Base-by-base conservation (phyloP, 2,888 invertebrate genomes). In the Lasioglossum lativentre region DNA sequence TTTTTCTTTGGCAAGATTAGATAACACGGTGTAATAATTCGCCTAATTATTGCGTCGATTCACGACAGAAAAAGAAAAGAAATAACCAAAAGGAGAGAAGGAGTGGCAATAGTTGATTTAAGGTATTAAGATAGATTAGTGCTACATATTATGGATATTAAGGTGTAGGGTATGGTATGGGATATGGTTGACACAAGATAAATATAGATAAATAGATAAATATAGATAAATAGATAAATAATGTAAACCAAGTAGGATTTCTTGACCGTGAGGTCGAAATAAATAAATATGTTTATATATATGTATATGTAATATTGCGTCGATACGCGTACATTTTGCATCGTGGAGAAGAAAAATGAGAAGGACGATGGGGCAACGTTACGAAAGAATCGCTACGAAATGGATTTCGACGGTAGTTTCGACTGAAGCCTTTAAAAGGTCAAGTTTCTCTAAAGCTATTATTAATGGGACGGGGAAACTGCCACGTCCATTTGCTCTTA, bases 371-470 rank as follows among this genome's bases (percentile, higher is more conserved):
- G 14, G 16, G 6, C 38, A 38, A 56, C n/a, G 19, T 70, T 56
- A n/a, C 38, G 38, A 56, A 74, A 34, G 56, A 80, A 72, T 78
- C 34, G 45, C 45, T 38, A 72, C 0, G n/a, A 59, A 81, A 63
- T n/a, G 27, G 47, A 78, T 86, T 86, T 78, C 47, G 72, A 56
- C 73, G 63, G 27, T 80, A 77, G 88, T 89, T 89, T 91, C 86
- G 91, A 90, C 88, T 88, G 78, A 79, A 85, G 86, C 86, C 91
- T 92, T 92, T 92, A 91, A 93, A 93, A 93, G 93, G 91, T 91
- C 92, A 92, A 92, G 92, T 90, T 91, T 90, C 90, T 90, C 90
- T 88, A 89, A 92, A 92, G 91, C 92, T 92, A 91, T 93, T 93
- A 93, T 93, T 93, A 93, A 93, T 92, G 92, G 87, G 87, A 89